Percentiles rank a stretch among this genome's conserved stretches.
Conservation (phyloP, 2,888 invertebrate species). For the Toxonevra muliebris region DNA sequence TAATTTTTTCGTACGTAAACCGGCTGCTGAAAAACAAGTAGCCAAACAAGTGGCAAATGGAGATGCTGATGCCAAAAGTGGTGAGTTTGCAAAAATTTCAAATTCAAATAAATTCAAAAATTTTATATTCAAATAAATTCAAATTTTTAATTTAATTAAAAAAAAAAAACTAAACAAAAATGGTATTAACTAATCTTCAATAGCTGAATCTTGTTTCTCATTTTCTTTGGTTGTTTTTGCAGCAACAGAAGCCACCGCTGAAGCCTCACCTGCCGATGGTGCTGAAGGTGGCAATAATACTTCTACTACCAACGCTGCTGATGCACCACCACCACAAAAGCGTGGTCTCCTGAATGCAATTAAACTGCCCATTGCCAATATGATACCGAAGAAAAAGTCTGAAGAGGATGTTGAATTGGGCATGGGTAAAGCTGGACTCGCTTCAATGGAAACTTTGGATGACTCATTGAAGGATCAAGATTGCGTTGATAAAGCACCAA, state of each 20-base stretch:
- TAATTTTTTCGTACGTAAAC: conserved; percentile 69
- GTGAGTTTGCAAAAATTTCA: conserved; percentile 47
- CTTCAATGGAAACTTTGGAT: conserved; percentile 84
- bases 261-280: conserved; percentile 49
- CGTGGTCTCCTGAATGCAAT: conserved; percentile 71
- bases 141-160: too few relatives aligned
- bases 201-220: background rate
- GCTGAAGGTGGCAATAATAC: conserved; percentile 30
- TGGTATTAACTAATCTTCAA: background rate
- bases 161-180: background rate
- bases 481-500: conserved; percentile 66
- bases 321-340: conserved; percentile 60
- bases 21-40: conserved; percentile 54
- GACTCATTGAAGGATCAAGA: conserved; percentile 75
- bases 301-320: conserved; percentile 39
- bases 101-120: too few relatives aligned
- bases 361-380: conserved; percentile 71
- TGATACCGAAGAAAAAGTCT: conserved; percentile 68
- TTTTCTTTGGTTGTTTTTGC: background rate
- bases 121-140: conserved; percentile 2
- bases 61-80: conserved; percentile 61
- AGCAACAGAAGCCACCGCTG: conserved; percentile 55
- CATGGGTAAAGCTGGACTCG: conserved; percentile 74
- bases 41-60: conserved; percentile 53
- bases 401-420: conserved; percentile 68